Evolutionary conservation across 2,113 vertebrate genomes (phyloP), one percentile per base, ranked within the genome.

Genomic region (Hymenochirus boettgeri): DNA sequence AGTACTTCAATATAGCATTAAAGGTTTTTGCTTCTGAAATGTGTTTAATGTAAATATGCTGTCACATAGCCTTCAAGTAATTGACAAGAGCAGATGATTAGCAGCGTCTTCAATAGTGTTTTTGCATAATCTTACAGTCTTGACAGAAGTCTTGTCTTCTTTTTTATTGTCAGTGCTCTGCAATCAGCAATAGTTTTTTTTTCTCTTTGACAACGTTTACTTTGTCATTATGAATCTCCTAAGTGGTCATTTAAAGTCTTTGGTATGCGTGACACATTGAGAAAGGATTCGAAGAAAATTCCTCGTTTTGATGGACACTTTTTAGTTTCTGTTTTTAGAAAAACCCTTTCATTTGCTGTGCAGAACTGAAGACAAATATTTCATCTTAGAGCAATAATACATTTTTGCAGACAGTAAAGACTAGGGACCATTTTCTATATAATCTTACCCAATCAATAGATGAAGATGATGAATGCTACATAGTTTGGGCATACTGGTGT

Each of bases 61-160:
- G 92, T 93, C 92, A 93, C 86, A 88, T 85, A 81, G 89, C 87
- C 90, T 88, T 89, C 86, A 85, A 85, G 86, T 93, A 90, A 94
- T 91, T 93, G 92, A 92, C 92, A 92, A 82, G 77, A 90, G 89
- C 88, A 89, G 91, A 90, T 90, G 92, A 96, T 95, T 93, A 94
- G 90, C 91, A 86, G 79, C 83, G 85, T 88, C 90, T 90, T 91
- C 88, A 77, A 84, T 80, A 85, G 86, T 86, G 84, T 84, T 87
- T 86, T 80, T 86, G 89, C 89, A 91, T 90, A 89, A 88, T 90
- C 87, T 84, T 84, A 83, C 83, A 82, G 85, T 92, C 86, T 35
- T 85, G 87, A 88, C 85, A 85, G 80, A 85, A 81, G 83, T 86
- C 83, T 80, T 83, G 86, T 75, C 82, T 72, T 2, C 73, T 75